Base-by-base conservation (phyloP, 2,113 vertebrate species). In the Xerus inauris region DNA sequence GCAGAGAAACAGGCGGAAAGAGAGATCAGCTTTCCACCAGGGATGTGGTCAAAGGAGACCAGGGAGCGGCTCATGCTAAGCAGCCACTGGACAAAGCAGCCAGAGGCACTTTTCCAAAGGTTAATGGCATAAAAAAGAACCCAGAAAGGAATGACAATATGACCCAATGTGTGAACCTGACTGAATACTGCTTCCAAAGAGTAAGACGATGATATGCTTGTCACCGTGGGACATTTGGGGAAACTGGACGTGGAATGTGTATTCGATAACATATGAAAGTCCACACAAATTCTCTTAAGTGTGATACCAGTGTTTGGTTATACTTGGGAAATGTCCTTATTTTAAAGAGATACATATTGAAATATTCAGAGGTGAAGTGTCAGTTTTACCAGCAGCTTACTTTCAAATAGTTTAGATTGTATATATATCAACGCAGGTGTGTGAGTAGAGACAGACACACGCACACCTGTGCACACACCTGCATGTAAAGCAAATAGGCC, bases 71-170 rank as follows among this genome's bases (percentile, higher is more conserved):
- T 20, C 42, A 4, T 0, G 17, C 59, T 54, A 3, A 30, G 3
- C 1, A 24, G 64, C 51, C 72, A 16, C 6, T 42, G 28, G 7
- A 24, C 35, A n/a, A 22, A 72, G 20, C 49, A 26, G 49, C 62
- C 3, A 20, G 26, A 35, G 6, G 62, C 40, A 19, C 45, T 5
- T 47, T 47, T 47, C 76, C 32, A 9, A 42, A 47, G 65, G 65
- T 13, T 57, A 22, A 14, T 5, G 13, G 24, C 19, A 0, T 2
- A 28, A n/a, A 19, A 8, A 8, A 47, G 13, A 51, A 4, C 49
- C 49, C 49, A 3, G 4, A 51, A 14, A 51, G 16, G 49, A 51
- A 17, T 17, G 49, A 51, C 49, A 51, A 51, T 14, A 51, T 51
- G 49, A 51, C 49, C 13, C 49, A 51, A 14, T 14, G 49, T 51